A percentile compares a stretch with the other conserved stretches of the same genome.
Evolutionary conservation across 1,140 invertebrate genomes (phyloP).

Genomic region (Callitettix versicolor): DNA sequence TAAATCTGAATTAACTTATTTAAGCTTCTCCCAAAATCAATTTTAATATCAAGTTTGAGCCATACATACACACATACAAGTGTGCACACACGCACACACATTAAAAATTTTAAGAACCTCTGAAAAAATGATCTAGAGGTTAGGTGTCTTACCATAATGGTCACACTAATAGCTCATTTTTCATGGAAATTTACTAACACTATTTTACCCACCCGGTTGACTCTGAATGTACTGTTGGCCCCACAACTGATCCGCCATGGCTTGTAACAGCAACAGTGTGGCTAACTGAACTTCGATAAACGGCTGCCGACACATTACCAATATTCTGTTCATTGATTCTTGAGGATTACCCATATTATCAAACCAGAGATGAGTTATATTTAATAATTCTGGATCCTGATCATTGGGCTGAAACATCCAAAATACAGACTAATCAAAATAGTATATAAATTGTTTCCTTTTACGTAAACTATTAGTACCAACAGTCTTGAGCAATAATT

Average conservation of each 20-base stretch:
- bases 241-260: constrained; percentile 45
- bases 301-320: constrained; percentile 45
- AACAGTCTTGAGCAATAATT: too few species aligned
- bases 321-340: constrained; percentile 42
- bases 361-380: constrained; percentile 49
- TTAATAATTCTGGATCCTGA: constrained; percentile 36
- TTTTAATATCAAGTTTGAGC: too few species aligned
- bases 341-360: constrained; percentile 32
- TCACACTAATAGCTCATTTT: too few species aligned
- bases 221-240: constrained; percentile 47
- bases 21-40: too few species aligned
- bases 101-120: too few species aligned
- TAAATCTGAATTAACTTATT: too few species aligned
- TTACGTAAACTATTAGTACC: constrained; percentile 25
- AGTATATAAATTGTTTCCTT: constrained; percentile 4
- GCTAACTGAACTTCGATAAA: constrained; percentile 47
- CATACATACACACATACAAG: too few species aligned
- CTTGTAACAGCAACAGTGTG: constrained; percentile 39
- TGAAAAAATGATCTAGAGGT: too few species aligned
- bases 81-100: too few species aligned
- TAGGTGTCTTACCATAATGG: too few species aligned
- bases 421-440: constrained; percentile 3
- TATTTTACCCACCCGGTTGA: constrained; percentile 36
- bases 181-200: too few species aligned
- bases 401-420: constrained; percentile 29